These are phyloP conservation scores for Pollicipes pollicipes DNA, from an alignment of 1,140 invertebrate species.

Conservation along the genomic window DNA sequence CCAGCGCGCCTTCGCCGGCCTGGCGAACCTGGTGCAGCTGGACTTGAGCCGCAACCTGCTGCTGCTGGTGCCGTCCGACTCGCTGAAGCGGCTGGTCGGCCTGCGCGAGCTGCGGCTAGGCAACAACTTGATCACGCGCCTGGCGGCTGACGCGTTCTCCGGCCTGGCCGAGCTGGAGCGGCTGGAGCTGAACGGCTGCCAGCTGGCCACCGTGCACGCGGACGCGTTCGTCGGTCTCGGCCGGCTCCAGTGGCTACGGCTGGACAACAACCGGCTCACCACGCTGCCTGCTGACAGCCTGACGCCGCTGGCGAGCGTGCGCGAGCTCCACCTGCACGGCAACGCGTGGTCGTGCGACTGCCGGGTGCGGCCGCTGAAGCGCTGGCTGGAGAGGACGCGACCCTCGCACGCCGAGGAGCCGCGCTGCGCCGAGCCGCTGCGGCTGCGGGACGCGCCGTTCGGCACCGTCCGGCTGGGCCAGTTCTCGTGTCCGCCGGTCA, in stretches of 20 bases:
- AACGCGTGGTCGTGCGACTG: conserved; percentile 28
- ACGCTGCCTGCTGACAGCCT: conserved; percentile 18
- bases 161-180: conserved; percentile 15
- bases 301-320: conserved; percentile 16
- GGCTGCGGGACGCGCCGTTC: neutral
- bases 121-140: conserved; percentile 51
- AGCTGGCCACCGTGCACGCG: conserved; percentile 18
- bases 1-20: conserved; percentile 53
- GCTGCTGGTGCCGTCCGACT: conserved; percentile 47
- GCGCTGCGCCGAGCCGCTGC: neutral
- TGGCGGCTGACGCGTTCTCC: conserved; percentile 55
- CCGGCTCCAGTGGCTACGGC: conserved; percentile 19
- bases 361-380: conserved; percentile 18
- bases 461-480: neutral
- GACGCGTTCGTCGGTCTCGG: conserved; percentile 21
- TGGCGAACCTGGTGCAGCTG: conserved; percentile 71
- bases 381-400: conserved; percentile 7
- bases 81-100: conserved; percentile 50
- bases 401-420: neutral
- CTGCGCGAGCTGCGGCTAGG: conserved; percentile 68
- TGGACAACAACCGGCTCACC: conserved; percentile 21
- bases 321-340: conserved; percentile 21
- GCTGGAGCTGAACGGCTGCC: conserved; percentile 16
- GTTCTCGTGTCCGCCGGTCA: neutral
- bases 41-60: conserved; percentile 67